phyloP scores from a whole-genome alignment of 2,113 vertebrate genomes.

The Anolis carolinensis region DNA sequence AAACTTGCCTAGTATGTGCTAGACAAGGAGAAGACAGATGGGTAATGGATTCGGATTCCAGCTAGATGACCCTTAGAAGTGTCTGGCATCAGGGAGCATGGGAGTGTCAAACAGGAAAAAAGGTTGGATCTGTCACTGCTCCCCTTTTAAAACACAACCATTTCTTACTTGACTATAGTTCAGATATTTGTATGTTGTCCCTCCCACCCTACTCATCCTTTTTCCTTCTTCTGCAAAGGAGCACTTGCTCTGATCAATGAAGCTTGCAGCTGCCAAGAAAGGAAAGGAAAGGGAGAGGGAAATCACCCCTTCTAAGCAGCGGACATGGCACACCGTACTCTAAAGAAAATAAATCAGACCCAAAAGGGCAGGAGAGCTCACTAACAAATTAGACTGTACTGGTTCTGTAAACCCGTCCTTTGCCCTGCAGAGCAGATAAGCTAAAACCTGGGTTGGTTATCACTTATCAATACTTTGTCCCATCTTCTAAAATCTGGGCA shows the following conservation, averaged over 20 bases:
- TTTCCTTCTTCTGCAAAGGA: conserved; percentile 6
- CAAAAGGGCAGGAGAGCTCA: conserved; percentile 59
- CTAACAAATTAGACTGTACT: conserved; percentile 59
- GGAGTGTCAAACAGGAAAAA: not conserved
- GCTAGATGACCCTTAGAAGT: conserved; percentile 40
- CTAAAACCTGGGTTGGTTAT: conserved; percentile 48
- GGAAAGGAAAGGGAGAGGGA: too few species aligned
- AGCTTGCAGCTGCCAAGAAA: conserved; percentile 8
- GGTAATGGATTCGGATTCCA: not conserved
- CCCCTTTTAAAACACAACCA: not conserved
- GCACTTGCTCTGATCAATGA: conserved; percentile 29
- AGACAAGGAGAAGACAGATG: conserved; percentile 13
- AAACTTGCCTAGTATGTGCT: not conserved
- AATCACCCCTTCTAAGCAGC: not conserved
- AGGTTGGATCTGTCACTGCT: not conserved
- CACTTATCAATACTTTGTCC: conserved; percentile 62
- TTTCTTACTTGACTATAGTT: not conserved
- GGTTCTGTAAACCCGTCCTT: conserved; percentile 50
- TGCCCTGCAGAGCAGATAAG: conserved; percentile 70
- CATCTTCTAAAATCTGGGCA: conserved; percentile 70
- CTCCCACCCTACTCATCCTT: conserved; percentile 24
- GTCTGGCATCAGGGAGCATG: conserved; percentile 12
- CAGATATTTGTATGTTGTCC: not conserved
- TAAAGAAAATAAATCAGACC: conserved; percentile 67
- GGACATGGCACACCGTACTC: not conserved